Evolutionary conservation across 2,113 vertebrate genomes (phyloP).

Genomic region (Sylvilagus bachmani): DNA sequence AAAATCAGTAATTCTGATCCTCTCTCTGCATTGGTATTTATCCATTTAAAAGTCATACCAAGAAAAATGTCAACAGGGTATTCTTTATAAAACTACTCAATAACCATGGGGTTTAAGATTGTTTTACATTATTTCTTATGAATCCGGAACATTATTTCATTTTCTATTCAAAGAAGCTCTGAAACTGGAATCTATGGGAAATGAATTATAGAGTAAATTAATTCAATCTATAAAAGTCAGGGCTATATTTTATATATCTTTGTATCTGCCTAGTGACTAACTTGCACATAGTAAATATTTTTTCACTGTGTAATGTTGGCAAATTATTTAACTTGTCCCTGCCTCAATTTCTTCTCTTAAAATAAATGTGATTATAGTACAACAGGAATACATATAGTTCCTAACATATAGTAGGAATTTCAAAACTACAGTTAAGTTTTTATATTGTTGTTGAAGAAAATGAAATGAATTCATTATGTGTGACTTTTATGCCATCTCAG

Average conservation of each 20-base stretch:
- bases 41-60: background rate
- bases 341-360: background rate
- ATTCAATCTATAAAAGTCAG: background rate
- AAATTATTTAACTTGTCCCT: background rate
- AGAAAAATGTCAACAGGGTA: background rate
- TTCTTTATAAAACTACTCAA: background rate
- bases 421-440: background rate
- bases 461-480: constrained; percentile 2
- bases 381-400: background rate
- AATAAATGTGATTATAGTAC: constrained; percentile 10
- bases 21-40: background rate
- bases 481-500: background rate
- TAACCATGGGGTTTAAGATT: background rate
- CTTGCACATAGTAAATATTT: background rate
- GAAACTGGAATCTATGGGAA: background rate
- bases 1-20: background rate
- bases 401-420: background rate
- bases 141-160: background rate
- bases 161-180: background rate
- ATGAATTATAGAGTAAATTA: constrained; percentile 4
- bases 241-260: background rate
- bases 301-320: background rate
- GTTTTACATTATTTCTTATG: background rate
- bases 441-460: background rate
- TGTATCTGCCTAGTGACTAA: background rate